Evolutionary conservation across 2,797 vertebrate genomes (phyloP).

Genomic region (Muraenolepis orangiensis): DNA sequence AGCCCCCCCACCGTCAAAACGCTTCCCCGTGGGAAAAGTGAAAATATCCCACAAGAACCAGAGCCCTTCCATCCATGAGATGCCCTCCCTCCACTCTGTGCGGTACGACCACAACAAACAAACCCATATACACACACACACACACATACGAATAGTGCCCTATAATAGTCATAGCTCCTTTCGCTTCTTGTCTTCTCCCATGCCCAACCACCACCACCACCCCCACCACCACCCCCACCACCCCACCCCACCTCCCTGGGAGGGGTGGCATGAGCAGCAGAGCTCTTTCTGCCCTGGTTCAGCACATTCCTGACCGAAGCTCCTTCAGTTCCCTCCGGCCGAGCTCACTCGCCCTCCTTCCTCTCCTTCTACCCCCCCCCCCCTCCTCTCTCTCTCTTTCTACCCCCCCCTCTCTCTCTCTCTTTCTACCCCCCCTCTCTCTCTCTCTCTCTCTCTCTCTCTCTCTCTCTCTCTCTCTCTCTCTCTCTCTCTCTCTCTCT

Average conservation of each 20-base stretch:
- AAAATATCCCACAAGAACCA: background rate
- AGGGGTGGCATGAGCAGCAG: conserved; percentile 51
- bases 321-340: conserved; percentile 18
- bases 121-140: no score
- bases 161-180: no score
- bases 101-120: no score
- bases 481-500: background rate
- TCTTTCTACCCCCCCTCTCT: background rate
- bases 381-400: conserved; percentile 1
- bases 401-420: conserved; percentile 14
- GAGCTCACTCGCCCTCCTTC: conserved; percentile 25
- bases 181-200: no score
- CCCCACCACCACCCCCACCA: background rate
- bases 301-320: conserved; percentile 53
- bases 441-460: conserved; percentile 8
- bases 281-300: conserved; percentile 50
- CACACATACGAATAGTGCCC: no score
- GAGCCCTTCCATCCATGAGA: no score
- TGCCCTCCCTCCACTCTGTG: no score
- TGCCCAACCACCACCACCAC: background rate
- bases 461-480: conserved; percentile 13
- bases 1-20: conserved; percentile 5
- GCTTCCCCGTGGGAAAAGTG: background rate
- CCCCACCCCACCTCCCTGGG: conserved; percentile 37
- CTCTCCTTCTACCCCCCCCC: background rate